Percentiles rank a stretch among this genome's conserved stretches.
Conservation (phyloP, 2,888 invertebrate species). For the Hemaris fuciformis region DNA sequence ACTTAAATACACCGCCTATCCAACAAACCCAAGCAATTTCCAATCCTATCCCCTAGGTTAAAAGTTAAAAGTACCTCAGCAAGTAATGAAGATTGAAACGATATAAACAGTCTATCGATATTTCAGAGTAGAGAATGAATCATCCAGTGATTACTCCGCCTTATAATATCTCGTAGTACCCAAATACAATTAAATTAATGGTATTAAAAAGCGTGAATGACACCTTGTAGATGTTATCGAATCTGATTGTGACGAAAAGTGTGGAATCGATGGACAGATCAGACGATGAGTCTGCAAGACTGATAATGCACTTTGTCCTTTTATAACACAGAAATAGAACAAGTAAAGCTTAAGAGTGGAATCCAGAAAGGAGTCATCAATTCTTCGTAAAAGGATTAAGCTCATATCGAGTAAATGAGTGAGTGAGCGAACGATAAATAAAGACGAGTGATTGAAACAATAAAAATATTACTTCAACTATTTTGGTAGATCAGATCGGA, state of each 20-base stretch:
- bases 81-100: not conserved
- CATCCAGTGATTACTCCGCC: not conserved
- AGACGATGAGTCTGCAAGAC: not conserved
- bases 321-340: no score
- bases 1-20: conserved; percentile 5
- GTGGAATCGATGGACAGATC: not conserved
- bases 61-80: not conserved
- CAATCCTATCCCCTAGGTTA: not conserved
- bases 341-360: no score
- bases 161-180: not conserved
- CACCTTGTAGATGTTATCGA: not conserved
- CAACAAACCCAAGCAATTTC: not conserved
- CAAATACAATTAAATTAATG: conserved; percentile 8
- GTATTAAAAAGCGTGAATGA: conserved; percentile 6
- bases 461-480: no score
- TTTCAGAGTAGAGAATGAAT: conserved; percentile 1
- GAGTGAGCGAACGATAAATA: no score
- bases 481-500: no score
- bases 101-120: conserved; percentile 8
- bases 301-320: not conserved
- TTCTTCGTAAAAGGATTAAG: no score
- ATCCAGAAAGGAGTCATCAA: no score
- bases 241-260: not conserved
- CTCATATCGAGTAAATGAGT: no score
- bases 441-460: no score